Conservation (phyloP, 2,113 vertebrate species). For the Erythrolamprus reginae region DNA sequence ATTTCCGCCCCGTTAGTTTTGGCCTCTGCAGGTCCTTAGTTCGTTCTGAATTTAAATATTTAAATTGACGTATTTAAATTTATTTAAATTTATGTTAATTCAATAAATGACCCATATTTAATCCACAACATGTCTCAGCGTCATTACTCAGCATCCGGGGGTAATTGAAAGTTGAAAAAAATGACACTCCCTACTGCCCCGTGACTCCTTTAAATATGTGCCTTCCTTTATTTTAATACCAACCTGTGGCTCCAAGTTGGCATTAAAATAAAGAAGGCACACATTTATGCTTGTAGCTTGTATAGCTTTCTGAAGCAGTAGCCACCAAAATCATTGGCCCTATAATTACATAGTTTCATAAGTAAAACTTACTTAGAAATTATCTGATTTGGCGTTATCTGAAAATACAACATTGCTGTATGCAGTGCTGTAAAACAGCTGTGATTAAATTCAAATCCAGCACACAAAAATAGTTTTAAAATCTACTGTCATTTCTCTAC, state of each 20-base stretch:
- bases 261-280: neutral
- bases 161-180: too few species aligned
- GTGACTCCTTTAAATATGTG: too few species aligned
- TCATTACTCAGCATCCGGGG: too few species aligned
- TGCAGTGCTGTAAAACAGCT: neutral
- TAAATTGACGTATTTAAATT: too few species aligned
- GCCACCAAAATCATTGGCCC: neutral
- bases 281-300: neutral
- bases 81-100: too few species aligned
- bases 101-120: too few species aligned
- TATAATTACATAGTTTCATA: neutral
- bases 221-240: too few species aligned
- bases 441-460: neutral
- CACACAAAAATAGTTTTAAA: neutral
- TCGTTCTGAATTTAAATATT: too few species aligned
- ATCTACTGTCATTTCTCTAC: neutral
- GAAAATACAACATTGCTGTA: neutral
- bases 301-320: neutral
- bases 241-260: neutral
- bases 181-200: neutral
- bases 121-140: too few species aligned
- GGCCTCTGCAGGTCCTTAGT: too few species aligned
- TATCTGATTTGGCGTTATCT: neutral
- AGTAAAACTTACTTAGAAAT: neutral
- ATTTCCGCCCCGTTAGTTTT: too few species aligned